Percentiles rank a stretch among this genome's conserved stretches.
These are phyloP conservation scores for Archips crataeganus DNA, from an alignment of 2,888 invertebrate genomes.

Conservation along the genomic window DNA sequence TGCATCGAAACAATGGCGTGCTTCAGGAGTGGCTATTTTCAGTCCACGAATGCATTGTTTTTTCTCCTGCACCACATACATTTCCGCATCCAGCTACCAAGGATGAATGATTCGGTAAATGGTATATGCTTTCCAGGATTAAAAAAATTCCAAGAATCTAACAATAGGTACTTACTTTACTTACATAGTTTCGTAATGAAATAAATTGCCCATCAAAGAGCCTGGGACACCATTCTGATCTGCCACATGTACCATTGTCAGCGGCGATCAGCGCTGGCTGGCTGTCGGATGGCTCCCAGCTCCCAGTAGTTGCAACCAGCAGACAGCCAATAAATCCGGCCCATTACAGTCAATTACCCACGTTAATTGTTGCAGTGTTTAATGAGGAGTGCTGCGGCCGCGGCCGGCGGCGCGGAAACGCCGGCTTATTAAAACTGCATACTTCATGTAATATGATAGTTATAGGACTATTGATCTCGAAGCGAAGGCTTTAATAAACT, in stretches of 20 bases:
- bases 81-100: no score
- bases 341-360: slow-evolving; percentile 33
- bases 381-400: not conserved
- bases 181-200: not conserved
- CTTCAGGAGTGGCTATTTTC: no score
- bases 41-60: no score
- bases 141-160: not conserved
- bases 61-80: no score
- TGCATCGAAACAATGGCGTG: no score
- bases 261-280: not conserved
- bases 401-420: not conserved
- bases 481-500: not conserved
- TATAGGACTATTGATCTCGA: not conserved
- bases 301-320: not conserved
- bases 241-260: not conserved
- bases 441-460: not conserved
- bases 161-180: not conserved
- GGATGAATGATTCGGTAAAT: no score
- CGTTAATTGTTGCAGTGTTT: slow-evolving; percentile 17
- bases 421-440: slow-evolving; percentile 1
- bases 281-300: not conserved
- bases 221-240: not conserved
- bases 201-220: not conserved
- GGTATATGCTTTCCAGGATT: not conserved
- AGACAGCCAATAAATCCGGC: slow-evolving; percentile 32